phyloP scores from a whole-genome alignment of 2,113 vertebrate genomes.

The Mobula hypostoma region DNA sequence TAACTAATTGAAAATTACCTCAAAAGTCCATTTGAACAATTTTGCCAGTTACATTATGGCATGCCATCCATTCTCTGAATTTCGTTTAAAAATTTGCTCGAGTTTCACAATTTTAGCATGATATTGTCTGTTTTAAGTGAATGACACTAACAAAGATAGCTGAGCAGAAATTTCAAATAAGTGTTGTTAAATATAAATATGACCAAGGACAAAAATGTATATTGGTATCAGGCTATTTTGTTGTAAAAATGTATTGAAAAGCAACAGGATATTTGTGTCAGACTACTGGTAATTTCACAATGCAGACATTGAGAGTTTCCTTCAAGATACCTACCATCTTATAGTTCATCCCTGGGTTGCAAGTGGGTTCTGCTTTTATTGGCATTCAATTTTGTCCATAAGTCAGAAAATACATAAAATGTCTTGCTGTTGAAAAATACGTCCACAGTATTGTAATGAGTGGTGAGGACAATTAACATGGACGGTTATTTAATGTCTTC shows the following conservation, averaged over 20 bases:
- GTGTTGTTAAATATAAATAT: neutral
- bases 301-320: too few relatives aligned
- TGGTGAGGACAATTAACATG: too few relatives aligned
- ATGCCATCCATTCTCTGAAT: too few relatives aligned
- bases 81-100: neutral
- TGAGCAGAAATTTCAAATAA: neutral
- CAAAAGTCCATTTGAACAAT: neutral
- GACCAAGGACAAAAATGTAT: neutral
- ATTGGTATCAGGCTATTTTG: neutral
- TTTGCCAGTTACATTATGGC: too few relatives aligned
- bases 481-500: too few relatives aligned
- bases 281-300: neutral
- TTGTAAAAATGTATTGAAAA: neutral
- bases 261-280: neutral
- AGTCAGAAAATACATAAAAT: too few relatives aligned
- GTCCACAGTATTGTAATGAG: too few relatives aligned
- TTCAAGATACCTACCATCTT: too few relatives aligned
- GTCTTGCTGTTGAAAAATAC: too few relatives aligned
- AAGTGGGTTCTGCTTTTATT: too few relatives aligned
- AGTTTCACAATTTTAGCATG: neutral
- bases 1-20: neutral
- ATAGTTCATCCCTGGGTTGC: too few relatives aligned
- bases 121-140: neutral
- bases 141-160: neutral
- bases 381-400: too few relatives aligned